These are phyloP conservation scores for Gorsachius goisagi DNA, from an alignment of 2,113 vertebrate species.

Conservation along the genomic window DNA sequence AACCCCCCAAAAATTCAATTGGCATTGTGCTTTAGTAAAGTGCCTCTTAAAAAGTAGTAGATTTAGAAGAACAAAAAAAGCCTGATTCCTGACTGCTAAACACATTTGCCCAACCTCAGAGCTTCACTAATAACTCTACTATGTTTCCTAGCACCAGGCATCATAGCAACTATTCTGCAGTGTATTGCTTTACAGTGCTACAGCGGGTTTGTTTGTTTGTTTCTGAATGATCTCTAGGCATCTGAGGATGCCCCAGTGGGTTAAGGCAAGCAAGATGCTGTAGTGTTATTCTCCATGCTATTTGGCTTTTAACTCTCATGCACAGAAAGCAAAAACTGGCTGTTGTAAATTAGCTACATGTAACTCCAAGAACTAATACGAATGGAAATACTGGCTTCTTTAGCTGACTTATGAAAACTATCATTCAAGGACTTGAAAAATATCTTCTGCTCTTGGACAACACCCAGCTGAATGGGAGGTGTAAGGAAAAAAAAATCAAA, in stretches of 20 bases:
- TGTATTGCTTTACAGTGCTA: background rate
- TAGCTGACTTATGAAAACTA: slow-evolving; percentile 7
- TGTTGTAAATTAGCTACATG: slow-evolving; percentile 23
- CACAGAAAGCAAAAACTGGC: slow-evolving; percentile 28
- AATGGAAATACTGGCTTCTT: slow-evolving; percentile 16
- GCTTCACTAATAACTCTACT: background rate
- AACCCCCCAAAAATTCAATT: background rate
- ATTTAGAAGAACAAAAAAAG: background rate
- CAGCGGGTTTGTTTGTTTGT: background rate
- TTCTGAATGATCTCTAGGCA: background rate
- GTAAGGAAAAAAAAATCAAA: background rate
- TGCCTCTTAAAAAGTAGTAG: background rate
- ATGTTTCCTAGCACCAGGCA: background rate
- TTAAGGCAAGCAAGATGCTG: background rate
- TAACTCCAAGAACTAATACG: slow-evolving; percentile 13
- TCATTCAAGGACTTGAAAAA: background rate
- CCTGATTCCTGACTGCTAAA: background rate
- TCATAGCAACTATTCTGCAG: background rate
- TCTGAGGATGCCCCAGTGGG: background rate
- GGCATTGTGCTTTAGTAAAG: background rate
- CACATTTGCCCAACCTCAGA: background rate
- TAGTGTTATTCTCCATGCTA: background rate
- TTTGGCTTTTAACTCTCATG: background rate
- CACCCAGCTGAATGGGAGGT: background rate
- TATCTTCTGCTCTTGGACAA: background rate